phyloP scores from a whole-genome alignment of 2,113 vertebrate species.

The Aix galericulata region DNA sequence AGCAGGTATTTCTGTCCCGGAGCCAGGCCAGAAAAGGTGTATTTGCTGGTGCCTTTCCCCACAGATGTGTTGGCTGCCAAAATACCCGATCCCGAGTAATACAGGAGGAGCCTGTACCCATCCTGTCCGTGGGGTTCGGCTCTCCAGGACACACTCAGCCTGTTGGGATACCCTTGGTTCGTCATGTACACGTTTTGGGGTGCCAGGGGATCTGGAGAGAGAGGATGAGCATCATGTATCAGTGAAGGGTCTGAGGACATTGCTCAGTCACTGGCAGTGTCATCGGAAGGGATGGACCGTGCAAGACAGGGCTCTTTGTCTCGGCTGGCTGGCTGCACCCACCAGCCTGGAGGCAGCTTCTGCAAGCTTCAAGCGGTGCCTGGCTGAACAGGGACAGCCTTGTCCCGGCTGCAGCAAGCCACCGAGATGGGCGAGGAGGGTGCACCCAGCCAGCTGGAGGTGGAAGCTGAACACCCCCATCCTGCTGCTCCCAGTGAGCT shows the following conservation, averaged over 20 bases:
- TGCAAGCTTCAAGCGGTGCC: neutral
- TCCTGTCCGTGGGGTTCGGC: constrained; percentile 29
- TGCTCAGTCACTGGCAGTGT: neutral
- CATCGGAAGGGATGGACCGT: neutral
- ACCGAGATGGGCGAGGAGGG: neutral
- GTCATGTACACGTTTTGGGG: constrained; percentile 40
- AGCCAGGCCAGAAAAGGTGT: constrained; percentile 61
- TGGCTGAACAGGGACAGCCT: neutral
- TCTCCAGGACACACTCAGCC: constrained; percentile 43
- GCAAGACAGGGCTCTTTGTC: neutral
- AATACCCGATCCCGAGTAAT: constrained; percentile 38
- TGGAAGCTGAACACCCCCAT: neutral
- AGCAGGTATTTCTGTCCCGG: constrained; percentile 65
- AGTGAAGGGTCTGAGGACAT: neutral
- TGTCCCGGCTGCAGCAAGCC: neutral
- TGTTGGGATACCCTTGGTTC: constrained; percentile 14
- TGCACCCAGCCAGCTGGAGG: neutral
- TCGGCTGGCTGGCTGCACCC: neutral
- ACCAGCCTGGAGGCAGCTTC: neutral
- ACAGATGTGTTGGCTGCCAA: constrained; percentile 47
- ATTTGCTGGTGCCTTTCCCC: constrained; percentile 53
- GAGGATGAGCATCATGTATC: neutral
- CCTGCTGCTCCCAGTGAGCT: fast-evolving
- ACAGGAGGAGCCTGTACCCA: constrained; percentile 66
- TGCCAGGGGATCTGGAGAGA: constrained; percentile 28